Conservation (phyloP, 2,797 vertebrate genomes). For the Buphagus erythrorhynchus region DNA sequence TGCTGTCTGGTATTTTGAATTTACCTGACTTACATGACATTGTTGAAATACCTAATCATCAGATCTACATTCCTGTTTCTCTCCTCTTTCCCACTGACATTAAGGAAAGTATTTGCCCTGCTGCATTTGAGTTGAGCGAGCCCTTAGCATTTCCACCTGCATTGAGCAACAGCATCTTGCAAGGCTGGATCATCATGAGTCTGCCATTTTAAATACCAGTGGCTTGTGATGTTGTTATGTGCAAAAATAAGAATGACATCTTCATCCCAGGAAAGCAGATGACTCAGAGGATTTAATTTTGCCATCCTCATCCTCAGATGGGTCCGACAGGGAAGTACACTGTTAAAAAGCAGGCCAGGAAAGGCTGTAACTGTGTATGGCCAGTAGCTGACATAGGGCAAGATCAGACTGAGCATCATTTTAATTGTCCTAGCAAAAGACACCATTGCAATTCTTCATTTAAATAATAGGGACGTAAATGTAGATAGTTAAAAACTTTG, state of each 20-base stretch:
- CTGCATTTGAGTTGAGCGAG: not conserved
- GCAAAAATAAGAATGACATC: not conserved
- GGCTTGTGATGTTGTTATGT: not conserved
- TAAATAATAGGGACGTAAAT: not conserved
- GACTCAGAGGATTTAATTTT: not conserved
- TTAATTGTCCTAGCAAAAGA: not conserved
- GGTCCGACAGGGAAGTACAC: not conserved
- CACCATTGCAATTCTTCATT: not conserved
- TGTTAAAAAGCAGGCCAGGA: not conserved
- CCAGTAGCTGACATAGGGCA: not conserved
- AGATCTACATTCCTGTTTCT: not conserved
- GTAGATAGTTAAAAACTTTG: not conserved
- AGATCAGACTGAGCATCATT: not conserved
- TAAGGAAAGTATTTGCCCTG: not conserved
- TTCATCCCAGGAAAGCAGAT: not conserved
- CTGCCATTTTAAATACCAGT: not conserved
- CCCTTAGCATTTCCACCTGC: not conserved
- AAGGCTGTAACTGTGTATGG: not conserved
- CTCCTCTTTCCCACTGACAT: not conserved
- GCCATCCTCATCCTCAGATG: not conserved
- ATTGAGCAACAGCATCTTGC: not conserved
- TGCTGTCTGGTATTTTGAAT: not conserved
- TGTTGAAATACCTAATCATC: not conserved
- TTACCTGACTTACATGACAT: not conserved
- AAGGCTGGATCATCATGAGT: not conserved